phyloP scores from a whole-genome alignment of 2,113 vertebrate species.

The Tupaia chinensis region DNA sequence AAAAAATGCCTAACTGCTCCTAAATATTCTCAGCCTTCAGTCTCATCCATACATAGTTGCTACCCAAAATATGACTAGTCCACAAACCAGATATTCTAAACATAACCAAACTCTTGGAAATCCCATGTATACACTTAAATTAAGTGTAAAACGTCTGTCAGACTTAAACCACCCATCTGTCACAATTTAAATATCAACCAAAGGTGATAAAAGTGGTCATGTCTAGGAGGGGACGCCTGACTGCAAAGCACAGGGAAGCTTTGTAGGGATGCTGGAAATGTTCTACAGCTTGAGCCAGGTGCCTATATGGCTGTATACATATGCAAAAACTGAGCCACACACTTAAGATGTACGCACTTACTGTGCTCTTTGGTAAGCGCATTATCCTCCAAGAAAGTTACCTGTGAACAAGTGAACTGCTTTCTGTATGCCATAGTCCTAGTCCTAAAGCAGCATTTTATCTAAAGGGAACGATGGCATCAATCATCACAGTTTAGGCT shows the following conservation, averaged over 20 bases:
- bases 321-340: neutral
- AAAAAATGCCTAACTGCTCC: conserved; percentile 16
- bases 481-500: neutral
- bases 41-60: neutral
- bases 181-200: conserved; percentile 54
- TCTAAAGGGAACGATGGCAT: neutral
- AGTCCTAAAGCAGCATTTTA: conserved; percentile 3
- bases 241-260: neutral
- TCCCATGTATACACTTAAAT: neutral
- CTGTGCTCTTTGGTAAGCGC: neutral
- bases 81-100: conserved; percentile 11
- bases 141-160: neutral
- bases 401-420: neutral
- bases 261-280: neutral
- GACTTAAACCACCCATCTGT: neutral
- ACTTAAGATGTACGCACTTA: neutral
- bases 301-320: neutral
- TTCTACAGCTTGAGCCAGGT: neutral
- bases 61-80: neutral
- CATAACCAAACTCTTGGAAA: neutral
- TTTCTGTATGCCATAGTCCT: neutral
- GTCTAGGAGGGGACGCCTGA: neutral
- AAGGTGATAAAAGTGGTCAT: neutral
- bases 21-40: conserved; percentile 34
- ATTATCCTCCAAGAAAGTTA: neutral